Evolutionary conservation across 2,888 invertebrate species (phyloP), one percentile per base, ranked within the genome.

Genomic region (Scaptomyza polygonia): DNA sequence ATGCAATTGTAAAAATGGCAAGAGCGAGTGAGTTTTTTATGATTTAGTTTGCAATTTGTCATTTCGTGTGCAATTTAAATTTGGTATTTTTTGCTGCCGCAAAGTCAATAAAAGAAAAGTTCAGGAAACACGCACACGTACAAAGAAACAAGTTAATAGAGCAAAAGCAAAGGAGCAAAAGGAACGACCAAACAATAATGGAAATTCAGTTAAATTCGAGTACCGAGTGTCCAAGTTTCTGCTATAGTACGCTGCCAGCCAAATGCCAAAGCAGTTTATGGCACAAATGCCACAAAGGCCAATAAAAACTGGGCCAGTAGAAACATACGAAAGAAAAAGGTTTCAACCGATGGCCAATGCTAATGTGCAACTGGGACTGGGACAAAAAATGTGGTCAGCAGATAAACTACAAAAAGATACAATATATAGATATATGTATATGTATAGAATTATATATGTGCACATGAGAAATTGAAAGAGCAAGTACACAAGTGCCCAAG

Each of bases 41-140:
- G 63, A 79, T 52, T 75, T 65, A 53, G 66, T 75, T 74, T 63
- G 59, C 72, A 71, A 86, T 87, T 87, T 87, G 72, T 84, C 87
- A 77, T 72, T 73, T 72, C 58, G 72, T 77, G 69, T 65, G 52
- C 78, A 69, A 77, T 79, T 79, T 69, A 63, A 69, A 71, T 68
- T 77, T 68, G 49, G 52, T 53, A 65, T 43, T 67, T 77, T 66
- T 64, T 65, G 44, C 54, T 48, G 51, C 66, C 56, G 40, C 75
- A 77, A 67, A 72, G 70, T 74, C 84, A 77, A 86, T 79, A 78
- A 84, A 79, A 79, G 51, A 72, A 72, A 39, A 70, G 64, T 79
- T 78, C 34, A 45, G 9, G 27, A 16, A 36, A 42, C 11, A 40
- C n/a, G 27, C 34, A 44, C 16, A 32, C 48, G 48, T 39, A 32